Evolutionary conservation across 2,888 invertebrate genomes (phyloP), one percentile per base, ranked within the genome.

Genomic region (Eristalinus aeneus): DNA sequence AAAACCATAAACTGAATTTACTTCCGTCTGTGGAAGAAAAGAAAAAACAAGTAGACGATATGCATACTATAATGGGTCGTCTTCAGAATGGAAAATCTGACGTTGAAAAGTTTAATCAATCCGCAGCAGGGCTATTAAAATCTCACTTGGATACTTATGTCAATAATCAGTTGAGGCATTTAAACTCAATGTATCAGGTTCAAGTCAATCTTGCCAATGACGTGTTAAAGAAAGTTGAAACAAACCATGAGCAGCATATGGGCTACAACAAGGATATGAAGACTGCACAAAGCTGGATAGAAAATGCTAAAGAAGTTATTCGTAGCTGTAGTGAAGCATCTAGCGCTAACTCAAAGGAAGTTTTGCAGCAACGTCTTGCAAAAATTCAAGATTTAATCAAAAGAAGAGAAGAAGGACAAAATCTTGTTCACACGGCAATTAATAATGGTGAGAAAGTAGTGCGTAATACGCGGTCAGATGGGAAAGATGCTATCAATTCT

Each of bases 381-480:
- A 95, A 96, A 91, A 96, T 97, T 22, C 96, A 97, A 93, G 96
- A 97, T 86, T 93, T 98, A 10, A 93, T 97, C 12, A 95, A 95
- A 89, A 95, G 95, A 90, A 95, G 97, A 32, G 98, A 98, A 91
- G 95, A 97, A 91, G 98, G 97, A 0, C 97, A 98, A 90, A 96
- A 96, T 90, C 92, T 98, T 22, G 96, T 98, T 0, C 97, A 98
- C 89, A 94, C 96, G 0, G 97, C 98, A 0, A 96, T 98, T 0
- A 97, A 97, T 90, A 96, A 96, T 90, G 98, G 98, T 9, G 98
- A 98, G 90, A 98, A 98, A 92, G 97, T 97, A 0, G 93, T 97
- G 31, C 94, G 97, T 71, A 97, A 97, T 87, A 98, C 98, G 0
- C 94, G 97, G 80, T 97, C 97, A 0, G 97, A 97, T 90, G 98